Evolutionary conservation across 2,797 vertebrate species (phyloP), one percentile per base, ranked within the genome.

Genomic region (Myotis findleyi): DNA sequence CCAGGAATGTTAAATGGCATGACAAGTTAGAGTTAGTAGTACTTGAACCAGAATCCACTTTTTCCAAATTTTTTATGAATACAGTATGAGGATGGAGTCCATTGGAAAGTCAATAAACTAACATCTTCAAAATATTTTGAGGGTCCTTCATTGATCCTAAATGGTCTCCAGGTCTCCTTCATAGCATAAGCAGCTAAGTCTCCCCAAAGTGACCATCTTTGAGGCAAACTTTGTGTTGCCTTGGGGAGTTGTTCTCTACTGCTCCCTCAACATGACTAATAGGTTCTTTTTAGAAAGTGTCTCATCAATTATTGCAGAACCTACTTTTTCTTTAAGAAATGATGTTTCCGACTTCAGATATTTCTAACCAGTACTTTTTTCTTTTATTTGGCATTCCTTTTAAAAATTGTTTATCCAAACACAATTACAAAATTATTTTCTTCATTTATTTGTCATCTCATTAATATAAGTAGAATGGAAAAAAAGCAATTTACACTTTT

Each of bases 201-300:
- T 79, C 11, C 12, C 44, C 25, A 77, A 55, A 93, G 27, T 87
- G 69, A 83, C 2, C 3, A 51, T 64, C 25, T 10, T 73, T 49
- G n/a, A 84, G 75, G 27, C 41, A 89, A 91, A 91, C n/a, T 8
- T 66, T 85, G 27, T 41, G 73, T 44, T 83, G 51, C 20, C 16
- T 87, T 59, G 13, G 27, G 86, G 51, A 80, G 12, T 80, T 93
- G 79, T 82, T 76, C 47, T 77, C 4, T 55, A 20, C 7, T 41
- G 10, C 11, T 95, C 72, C 33, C 21, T 88, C 36, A 73, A 66
- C 36, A 55, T 87, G 30, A 89, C 64, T 92, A 83, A 92, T 16
- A 49, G 7, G 71, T 51, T 80, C 8, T 66, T 72, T 93, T 87
- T 75, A 47, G 7, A 53, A 51, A 66, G 4, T 3, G 23, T 33